phyloP scores from a whole-genome alignment of 2,888 invertebrate species.

The Luperina nickerlii region DNA sequence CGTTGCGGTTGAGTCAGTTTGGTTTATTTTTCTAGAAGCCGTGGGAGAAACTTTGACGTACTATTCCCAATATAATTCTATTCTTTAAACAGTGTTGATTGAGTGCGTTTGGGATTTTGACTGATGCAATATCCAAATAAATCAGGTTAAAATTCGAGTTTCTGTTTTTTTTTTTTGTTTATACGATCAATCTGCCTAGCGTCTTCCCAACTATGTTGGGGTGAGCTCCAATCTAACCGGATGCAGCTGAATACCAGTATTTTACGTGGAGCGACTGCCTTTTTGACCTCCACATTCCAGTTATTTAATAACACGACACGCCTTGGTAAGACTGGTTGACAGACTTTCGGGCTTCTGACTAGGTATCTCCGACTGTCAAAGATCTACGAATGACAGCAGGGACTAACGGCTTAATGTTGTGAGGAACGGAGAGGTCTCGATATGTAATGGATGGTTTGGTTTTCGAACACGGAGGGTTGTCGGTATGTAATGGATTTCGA shows the following conservation, averaged over 20 bases:
- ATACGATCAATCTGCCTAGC: not conserved
- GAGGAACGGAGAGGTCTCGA: not conserved
- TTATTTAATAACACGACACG: not conserved
- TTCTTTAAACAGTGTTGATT: conserved; percentile 32
- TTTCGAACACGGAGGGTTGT: not conserved
- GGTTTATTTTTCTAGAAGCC: conserved; percentile 41
- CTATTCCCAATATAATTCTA: conserved; percentile 8
- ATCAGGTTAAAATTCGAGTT: conserved; percentile 8
- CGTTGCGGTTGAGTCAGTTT: conserved; percentile 12
- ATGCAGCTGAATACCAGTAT: not conserved
- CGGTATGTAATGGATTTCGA: not conserved
- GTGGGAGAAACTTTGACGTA: conserved; percentile 34
- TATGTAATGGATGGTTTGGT: not conserved
- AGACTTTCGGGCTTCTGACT: not conserved
- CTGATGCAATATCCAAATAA: conserved; percentile 30
- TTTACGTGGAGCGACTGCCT: not conserved
- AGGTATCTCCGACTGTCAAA: not conserved
- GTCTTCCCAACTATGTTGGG: not conserved
- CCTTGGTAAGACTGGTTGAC: not conserved
- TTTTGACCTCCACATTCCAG: not conserved
- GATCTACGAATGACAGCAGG: not conserved
- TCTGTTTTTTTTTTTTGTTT: not conserved
- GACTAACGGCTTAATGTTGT: not conserved
- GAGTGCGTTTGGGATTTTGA: conserved; percentile 26
- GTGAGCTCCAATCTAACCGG: not conserved